Percentiles rank a stretch among this genome's conserved stretches.
phyloP scores from a whole-genome alignment of 2,113 vertebrate species.

The Pedionomus torquatus region DNA sequence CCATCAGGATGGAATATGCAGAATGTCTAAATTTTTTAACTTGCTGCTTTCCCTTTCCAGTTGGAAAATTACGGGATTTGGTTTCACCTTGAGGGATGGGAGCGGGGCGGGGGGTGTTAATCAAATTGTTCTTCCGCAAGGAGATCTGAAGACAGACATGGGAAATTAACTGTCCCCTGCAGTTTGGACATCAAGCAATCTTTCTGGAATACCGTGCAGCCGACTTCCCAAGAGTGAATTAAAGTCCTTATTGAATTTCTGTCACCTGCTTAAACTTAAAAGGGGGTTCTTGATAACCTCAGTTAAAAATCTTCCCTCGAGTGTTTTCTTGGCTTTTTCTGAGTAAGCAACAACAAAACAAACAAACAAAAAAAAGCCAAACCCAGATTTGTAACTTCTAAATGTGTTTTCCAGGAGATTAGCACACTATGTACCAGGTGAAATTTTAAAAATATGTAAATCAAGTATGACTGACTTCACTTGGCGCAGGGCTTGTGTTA shows the following conservation, averaged over 20 bases:
- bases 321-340: neutral
- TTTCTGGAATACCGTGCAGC: slow-evolving; percentile 19
- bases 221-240: slow-evolving; percentile 47
- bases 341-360: neutral
- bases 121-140: slow-evolving; percentile 3
- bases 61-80: neutral
- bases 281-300: neutral
- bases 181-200: slow-evolving; percentile 29
- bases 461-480: neutral
- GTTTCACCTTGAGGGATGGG: neutral
- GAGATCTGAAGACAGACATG: neutral
- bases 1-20: neutral
- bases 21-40: neutral
- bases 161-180: slow-evolving; percentile 51
- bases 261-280: slow-evolving; percentile 41
- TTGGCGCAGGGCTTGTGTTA: neutral
- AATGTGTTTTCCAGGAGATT: neutral
- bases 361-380: neutral
- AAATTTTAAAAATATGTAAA: neutral
- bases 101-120: neutral
- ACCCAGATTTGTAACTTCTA: neutral
- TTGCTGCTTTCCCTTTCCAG: neutral
- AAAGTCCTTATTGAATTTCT: slow-evolving; percentile 66
- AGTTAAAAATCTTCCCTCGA: slow-evolving; percentile 26
- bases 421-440: neutral